Conservation (phyloP, 2,113 vertebrate genomes). For the Chiloscyllium plagiosum region DNA sequence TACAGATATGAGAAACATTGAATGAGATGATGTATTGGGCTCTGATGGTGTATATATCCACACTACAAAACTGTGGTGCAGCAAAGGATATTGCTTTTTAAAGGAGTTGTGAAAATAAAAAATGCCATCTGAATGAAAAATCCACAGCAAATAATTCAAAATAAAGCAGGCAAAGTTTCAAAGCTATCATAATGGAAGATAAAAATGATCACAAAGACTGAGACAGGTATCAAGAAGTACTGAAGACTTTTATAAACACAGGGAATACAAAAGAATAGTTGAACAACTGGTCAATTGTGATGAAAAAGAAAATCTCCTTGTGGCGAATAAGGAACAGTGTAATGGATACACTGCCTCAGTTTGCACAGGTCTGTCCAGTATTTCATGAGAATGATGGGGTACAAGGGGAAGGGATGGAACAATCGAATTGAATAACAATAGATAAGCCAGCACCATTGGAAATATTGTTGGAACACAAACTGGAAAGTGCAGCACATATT, state of each 20-base stretch:
- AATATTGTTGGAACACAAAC: neutral
- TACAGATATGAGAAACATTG: neutral
- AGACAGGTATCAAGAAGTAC: neutral
- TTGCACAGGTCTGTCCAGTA: neutral
- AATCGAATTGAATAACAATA: neutral
- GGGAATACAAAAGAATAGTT: neutral
- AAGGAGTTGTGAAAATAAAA: neutral
- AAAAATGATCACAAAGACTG: neutral
- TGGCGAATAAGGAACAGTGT: neutral
- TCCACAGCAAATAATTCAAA: neutral
- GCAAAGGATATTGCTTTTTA: neutral
- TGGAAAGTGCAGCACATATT: neutral
- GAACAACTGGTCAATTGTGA: neutral
- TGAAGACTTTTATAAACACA: neutral
- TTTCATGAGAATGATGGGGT: neutral
- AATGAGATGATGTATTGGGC: neutral
- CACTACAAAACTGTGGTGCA: neutral
- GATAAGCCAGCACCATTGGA: neutral
- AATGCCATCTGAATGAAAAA: neutral
- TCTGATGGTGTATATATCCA: neutral
- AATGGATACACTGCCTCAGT: neutral
- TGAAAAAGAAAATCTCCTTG: neutral
- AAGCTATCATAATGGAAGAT: neutral
- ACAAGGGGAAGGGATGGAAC: neutral
- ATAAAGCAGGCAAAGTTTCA: neutral